Conservation (phyloP, 2,797 vertebrate genomes). For the Bryconaethiops microstoma region DNA sequence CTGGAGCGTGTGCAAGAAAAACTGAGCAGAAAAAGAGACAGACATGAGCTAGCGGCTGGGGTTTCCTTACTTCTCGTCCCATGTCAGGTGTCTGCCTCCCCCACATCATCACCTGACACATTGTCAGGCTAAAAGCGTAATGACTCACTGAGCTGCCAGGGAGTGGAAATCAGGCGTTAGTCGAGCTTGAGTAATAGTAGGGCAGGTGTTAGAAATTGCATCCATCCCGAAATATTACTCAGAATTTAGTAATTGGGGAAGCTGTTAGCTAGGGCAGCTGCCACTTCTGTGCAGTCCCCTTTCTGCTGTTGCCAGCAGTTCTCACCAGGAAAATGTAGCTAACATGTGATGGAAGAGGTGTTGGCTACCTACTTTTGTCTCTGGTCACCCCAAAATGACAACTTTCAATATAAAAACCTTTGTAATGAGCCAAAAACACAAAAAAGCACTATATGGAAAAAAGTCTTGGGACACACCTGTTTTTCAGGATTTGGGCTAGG, state of each 20-base stretch:
- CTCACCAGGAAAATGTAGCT: not conserved
- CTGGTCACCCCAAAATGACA: no score
- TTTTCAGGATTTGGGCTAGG: no score
- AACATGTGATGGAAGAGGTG: no score
- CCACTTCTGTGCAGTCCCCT: not conserved
- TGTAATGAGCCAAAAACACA: no score
- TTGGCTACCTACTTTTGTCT: no score
- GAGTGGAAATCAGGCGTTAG: constrained; percentile 32
- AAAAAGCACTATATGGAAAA: no score
- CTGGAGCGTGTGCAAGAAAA: not conserved
- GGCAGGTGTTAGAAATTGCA: constrained; percentile 45
- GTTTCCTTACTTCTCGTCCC: not conserved
- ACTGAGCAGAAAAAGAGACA: not conserved
- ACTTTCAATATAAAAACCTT: not conserved
- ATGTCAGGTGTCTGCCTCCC: constrained; percentile 17
- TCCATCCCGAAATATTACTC: not conserved
- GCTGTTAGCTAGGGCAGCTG: not conserved
- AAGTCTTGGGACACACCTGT: no score
- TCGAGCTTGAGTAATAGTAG: not conserved
- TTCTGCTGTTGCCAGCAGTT: not conserved
- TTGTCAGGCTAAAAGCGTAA: constrained; percentile 13
- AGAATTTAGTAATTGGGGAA: not conserved
- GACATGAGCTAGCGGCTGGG: not conserved
- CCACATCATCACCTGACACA: constrained; percentile 13
- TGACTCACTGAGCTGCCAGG: constrained; percentile 7